phyloP scores from a whole-genome alignment of 1,140 invertebrate species.

The Lordiphosa mommai region DNA sequence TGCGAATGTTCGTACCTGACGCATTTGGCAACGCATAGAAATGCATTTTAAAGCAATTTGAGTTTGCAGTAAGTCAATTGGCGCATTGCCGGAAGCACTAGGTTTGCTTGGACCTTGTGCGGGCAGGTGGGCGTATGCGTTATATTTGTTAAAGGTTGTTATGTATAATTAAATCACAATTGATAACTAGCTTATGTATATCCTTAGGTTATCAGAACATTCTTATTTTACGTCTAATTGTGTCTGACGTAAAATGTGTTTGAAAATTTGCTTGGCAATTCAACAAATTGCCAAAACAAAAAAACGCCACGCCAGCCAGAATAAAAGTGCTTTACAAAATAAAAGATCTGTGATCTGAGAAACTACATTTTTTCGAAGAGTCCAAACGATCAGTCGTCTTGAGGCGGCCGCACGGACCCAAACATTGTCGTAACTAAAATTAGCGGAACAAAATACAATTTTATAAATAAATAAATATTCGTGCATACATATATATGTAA shows the following conservation, averaged over 20 bases:
- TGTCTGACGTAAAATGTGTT: slow-evolving; percentile 43
- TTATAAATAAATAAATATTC: slow-evolving; percentile 12
- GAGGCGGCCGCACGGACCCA: slow-evolving; percentile 47
- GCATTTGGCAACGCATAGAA: slow-evolving; percentile 35
- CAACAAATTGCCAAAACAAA: slow-evolving; percentile 29
- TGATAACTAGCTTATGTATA: too few species aligned
- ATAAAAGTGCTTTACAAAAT: slow-evolving; percentile 39
- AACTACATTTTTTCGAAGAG: slow-evolving; percentile 61
- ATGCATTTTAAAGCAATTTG: slow-evolving; percentile 30
- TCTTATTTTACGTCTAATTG: slow-evolving; percentile 6
- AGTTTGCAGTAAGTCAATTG: slow-evolving; percentile 12
- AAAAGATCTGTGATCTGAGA: slow-evolving; percentile 37
- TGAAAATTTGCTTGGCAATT: slow-evolving; percentile 31
- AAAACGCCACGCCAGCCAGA: slow-evolving; percentile 19
- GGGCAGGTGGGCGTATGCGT: slow-evolving; percentile 47
- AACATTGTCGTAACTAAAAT: slow-evolving; percentile 38
- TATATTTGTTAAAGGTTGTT: slow-evolving; percentile 40
- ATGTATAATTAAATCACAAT: too few species aligned
- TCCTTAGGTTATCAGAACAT: too few species aligned
- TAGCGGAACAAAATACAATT: slow-evolving; percentile 39
- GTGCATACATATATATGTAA: slow-evolving; percentile 9
- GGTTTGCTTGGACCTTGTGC: slow-evolving; percentile 27
- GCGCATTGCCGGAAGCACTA: slow-evolving; percentile 35
- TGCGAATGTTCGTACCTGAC: background rate
- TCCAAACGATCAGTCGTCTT: slow-evolving; percentile 49